Evolutionary conservation across 2,113 vertebrate genomes (phyloP).

Genomic region (Suncus etruscus): DNA sequence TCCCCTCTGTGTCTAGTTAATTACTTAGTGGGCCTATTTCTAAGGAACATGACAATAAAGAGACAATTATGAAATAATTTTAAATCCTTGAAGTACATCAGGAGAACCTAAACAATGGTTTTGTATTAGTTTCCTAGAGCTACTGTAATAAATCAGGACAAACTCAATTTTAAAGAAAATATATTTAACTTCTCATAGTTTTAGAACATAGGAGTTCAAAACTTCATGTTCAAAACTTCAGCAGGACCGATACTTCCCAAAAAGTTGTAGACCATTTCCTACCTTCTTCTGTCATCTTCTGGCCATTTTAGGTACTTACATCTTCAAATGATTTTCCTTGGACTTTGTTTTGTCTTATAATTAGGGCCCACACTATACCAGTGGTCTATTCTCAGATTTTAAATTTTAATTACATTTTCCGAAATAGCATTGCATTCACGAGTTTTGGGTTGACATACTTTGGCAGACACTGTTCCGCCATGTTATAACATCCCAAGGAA

Average conservation of each 20-base stretch:
- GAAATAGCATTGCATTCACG: not conserved
- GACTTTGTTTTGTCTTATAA: not conserved
- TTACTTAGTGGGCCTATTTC: too few species aligned
- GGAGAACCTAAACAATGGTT: not conserved
- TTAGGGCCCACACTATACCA: not conserved
- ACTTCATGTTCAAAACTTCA: not conserved
- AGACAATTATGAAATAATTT: not conserved
- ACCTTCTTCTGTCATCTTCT: not conserved
- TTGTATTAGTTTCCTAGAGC: not conserved
- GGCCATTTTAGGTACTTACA: not conserved
- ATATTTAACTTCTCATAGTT: not conserved
- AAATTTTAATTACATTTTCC: conserved; percentile 15
- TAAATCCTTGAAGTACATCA: not conserved
- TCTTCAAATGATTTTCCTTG: not conserved
- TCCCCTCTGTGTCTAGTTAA: too few species aligned
- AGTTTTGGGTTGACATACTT: not conserved
- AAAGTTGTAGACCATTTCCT: not conserved
- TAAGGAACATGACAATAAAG: not conserved
- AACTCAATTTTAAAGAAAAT: not conserved
- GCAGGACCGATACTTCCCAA: not conserved
- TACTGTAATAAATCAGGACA: not conserved
- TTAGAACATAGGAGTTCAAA: not conserved
- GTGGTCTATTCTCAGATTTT: not conserved
- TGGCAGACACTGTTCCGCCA: not conserved
- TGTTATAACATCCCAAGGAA: not conserved